Evolutionary conservation across 2,113 vertebrate genomes (phyloP).

Genomic region (Oplegnathus fasciatus): DNA sequence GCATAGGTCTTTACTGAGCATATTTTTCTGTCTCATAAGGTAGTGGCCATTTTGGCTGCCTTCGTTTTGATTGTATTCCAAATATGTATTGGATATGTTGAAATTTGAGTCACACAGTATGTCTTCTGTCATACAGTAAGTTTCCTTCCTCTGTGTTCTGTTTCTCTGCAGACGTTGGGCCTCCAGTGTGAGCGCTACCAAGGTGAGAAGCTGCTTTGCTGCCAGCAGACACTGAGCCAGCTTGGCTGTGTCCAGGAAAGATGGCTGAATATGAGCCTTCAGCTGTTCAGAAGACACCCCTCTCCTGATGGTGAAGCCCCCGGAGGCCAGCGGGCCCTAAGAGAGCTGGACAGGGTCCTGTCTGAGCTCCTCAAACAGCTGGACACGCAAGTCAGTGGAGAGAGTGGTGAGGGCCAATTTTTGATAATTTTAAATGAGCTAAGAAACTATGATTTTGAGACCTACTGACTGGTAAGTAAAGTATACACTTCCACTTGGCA

Average conservation of each 20-base stretch:
- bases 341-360: constrained; percentile 71
- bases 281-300: constrained; percentile 84
- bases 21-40: neutral
- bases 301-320: constrained; percentile 69
- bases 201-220: constrained; percentile 79
- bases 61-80: neutral
- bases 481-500: neutral
- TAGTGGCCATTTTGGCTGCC: neutral
- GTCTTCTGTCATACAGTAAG: no score
- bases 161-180: constrained; percentile 77
- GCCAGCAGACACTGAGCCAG: constrained; percentile 80
- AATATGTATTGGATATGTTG: neutral
- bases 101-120: neutral
- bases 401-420: constrained; percentile 82
- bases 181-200: constrained; percentile 78
- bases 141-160: neutral
- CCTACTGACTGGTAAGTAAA: neutral
- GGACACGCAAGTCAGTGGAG: constrained; percentile 78
- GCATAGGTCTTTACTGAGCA: neutral
- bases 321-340: constrained; percentile 65
- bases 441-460: neutral
- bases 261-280: constrained; percentile 83
- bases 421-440: neutral
- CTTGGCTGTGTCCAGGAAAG: constrained; percentile 77
- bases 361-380: constrained; percentile 80